Conservation (phyloP, 2,113 vertebrate species). For the Cyanocitta stelleri region DNA sequence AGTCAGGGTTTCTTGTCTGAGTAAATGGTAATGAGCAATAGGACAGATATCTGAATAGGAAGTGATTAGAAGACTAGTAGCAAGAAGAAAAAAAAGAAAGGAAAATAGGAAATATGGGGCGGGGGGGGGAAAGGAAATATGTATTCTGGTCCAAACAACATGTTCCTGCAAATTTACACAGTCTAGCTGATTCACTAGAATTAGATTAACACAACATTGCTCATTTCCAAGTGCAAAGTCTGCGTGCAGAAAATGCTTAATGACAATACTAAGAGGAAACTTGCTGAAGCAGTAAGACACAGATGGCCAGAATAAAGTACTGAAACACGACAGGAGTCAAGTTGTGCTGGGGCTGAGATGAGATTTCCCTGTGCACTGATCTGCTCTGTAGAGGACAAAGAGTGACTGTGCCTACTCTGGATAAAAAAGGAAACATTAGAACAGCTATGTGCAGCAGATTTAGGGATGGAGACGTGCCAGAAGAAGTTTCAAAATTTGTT, state of each 20-base stretch:
- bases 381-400: conserved; percentile 43
- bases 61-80: neutral
- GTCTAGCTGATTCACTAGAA: conserved; percentile 12
- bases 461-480: neutral
- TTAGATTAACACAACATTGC: conserved; percentile 46
- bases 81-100: neutral
- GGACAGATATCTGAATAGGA: neutral
- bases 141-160: neutral
- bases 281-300: conserved; percentile 66
- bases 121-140: neutral
- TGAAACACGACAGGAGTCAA: conserved; percentile 50
- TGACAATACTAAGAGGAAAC: conserved; percentile 60
- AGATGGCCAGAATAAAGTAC: conserved; percentile 61
- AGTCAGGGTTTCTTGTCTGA: neutral
- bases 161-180: neutral
- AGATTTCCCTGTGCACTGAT: conserved; percentile 25
- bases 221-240: conserved; percentile 67
- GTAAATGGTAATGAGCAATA: neutral
- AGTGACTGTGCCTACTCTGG: conserved; percentile 49
- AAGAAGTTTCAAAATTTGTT: neutral
- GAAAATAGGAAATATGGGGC: neutral
- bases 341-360: neutral
- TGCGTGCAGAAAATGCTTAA: conserved; percentile 67
- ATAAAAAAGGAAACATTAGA: conserved; percentile 7
- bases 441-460: neutral